Conservation (phyloP, 2,113 vertebrate species). For the Lichenostomus cassidix region DNA sequence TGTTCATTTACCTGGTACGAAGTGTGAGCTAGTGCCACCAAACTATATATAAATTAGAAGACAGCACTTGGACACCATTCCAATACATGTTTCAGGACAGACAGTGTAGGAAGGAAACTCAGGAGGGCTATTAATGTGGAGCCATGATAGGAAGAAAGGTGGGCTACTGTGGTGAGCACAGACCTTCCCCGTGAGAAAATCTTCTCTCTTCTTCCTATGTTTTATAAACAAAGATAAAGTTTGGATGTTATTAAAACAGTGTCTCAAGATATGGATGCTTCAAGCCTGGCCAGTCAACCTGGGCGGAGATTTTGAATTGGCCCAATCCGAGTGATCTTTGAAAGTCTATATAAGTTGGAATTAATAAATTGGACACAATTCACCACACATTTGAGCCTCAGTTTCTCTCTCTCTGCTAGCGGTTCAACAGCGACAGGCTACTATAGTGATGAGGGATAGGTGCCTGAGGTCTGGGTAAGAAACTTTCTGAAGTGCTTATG, state of each 20-base stretch:
- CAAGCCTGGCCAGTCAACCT: no score
- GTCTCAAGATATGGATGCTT: no score
- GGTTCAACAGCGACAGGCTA: background rate
- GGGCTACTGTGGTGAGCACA: background rate
- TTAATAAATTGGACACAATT: no score
- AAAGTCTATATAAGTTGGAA: no score
- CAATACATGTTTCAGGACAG: background rate
- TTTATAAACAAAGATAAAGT: no score
- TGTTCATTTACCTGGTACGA: accelerated
- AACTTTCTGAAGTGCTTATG: background rate
- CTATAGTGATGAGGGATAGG: background rate
- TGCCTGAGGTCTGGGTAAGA: background rate
- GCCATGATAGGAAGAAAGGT: background rate
- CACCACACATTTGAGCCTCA: no score
- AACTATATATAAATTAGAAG: background rate
- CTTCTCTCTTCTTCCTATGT: no score
- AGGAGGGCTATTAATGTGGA: background rate
- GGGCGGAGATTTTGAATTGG: no score
- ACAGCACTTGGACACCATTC: background rate
- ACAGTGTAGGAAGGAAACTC: background rate
- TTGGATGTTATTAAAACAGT: no score
- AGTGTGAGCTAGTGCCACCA: background rate
- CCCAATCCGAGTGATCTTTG: no score
- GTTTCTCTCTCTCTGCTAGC: no score
- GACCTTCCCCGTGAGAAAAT: no score